Evolutionary conservation across 2,888 invertebrate genomes (phyloP), one percentile per base, ranked within the genome.

Genomic region (Dichetophora obliterata): DNA sequence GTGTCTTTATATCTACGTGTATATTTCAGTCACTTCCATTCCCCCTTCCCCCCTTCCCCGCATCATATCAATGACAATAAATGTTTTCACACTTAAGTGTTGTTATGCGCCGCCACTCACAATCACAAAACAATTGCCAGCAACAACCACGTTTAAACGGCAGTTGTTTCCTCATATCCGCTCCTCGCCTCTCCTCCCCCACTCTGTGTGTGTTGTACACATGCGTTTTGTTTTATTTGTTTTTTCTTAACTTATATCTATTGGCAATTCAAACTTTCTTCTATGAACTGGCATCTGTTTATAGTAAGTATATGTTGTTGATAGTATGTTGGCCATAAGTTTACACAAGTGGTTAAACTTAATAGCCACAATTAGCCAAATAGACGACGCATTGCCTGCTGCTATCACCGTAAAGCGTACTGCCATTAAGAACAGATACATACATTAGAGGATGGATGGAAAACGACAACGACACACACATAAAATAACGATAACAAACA

Each of bases 241-340:
- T 19, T 54, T 1, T 59, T 24, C 22, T 59, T 59, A 27, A 24
- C 24, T 27, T 14, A 16, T 59, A 59, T 59, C 27, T 27, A 59
- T 59, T 59, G 59, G 24, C 59, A 59, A 59, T 27, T 24, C 24
- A 24, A 24, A 59, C 24, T 59, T 59, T 59, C 59, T 24, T 59
- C 27, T 59, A 43, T 43, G 14, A 27, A 59, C 27, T 59, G 24
- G 24, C 59, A 27, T 19, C 57, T 59, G 59, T 59, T 59, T 59
- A 11, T 59, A 31, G 3, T n/a, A n/a, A 31, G 31, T 37, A 31
- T 31, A 65, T 65, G n/a, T n/a, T n/a, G n/a, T n/a, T n/a, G n/a
- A n/a, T n/a, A n/a, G n/a, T n/a, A 65, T 65, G 34, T 66, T 66
- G 66, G 66, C 66, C 43, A 66, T 37, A 66, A 66, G 66, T 59